Conservation (phyloP, 2,113 vertebrate species). For the Upupa epops region DNA sequence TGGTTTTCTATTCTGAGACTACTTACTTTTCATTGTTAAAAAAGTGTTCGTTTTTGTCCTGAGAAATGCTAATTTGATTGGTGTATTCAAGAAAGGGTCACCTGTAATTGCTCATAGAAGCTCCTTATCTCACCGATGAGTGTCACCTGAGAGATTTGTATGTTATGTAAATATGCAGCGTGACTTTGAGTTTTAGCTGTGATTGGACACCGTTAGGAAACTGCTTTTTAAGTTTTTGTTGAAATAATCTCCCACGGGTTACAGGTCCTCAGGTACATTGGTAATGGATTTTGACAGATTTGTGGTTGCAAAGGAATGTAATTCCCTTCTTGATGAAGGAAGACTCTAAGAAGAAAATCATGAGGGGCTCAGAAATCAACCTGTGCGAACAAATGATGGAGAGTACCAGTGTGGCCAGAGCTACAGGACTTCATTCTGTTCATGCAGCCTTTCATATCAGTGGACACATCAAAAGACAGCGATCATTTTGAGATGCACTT, state of each 20-base stretch:
- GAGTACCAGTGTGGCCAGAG: not conserved
- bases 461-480: not conserved
- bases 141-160: not conserved
- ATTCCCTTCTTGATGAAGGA: not conserved
- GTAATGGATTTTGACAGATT: constrained; percentile 32
- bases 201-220: not conserved
- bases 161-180: not conserved
- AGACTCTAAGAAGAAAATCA: not conserved
- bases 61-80: constrained; percentile 29
- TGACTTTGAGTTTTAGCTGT: not conserved
- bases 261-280: not conserved
- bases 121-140: not conserved
- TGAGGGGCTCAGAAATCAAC: not conserved
- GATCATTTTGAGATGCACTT: not conserved
- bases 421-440: not conserved
- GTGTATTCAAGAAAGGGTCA: constrained; percentile 1
- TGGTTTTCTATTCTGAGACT: constrained; percentile 24
- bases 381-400: not conserved
- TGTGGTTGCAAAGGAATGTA: not conserved
- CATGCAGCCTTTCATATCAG: not conserved
- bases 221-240: not conserved
- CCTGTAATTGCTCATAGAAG: not conserved
- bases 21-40: not conserved
- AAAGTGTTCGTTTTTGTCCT: not conserved
- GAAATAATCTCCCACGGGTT: not conserved